Conservation (phyloP, 2,113 vertebrate genomes). For the Acrocephalus arundinaceus region DNA sequence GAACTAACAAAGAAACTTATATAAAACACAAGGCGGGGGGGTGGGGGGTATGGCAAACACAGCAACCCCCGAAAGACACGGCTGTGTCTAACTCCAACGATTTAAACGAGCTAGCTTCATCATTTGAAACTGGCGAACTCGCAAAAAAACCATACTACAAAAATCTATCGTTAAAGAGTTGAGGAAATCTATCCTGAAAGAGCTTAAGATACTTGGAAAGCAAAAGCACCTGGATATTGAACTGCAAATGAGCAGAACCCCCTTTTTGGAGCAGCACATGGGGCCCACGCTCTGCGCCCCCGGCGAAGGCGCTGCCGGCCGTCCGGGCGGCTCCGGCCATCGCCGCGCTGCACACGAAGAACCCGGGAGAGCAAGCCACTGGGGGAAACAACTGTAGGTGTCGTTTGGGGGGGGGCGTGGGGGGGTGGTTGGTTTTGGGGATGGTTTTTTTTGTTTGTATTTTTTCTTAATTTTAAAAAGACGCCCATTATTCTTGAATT, state of each 20-base stretch:
- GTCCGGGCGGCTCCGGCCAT: not conserved
- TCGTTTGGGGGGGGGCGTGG: not conserved
- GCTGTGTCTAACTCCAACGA: not conserved
- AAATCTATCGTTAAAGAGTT: not conserved
- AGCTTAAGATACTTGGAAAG: not conserved
- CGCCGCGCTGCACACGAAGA: not conserved
- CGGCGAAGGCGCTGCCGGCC: not conserved
- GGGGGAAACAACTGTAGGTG: not conserved
- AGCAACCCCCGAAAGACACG: not conserved
- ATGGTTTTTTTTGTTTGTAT: too few relatives aligned
- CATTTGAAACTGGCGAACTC: not conserved
- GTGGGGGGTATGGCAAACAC: not conserved
- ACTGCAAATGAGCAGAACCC: not conserved
- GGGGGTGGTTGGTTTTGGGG: rapidly evolving
- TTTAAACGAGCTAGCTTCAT: not conserved
- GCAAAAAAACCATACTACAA: not conserved
- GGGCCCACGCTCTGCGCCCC: not conserved
- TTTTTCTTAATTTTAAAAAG: not conserved
- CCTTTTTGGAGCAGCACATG: rapidly evolving
- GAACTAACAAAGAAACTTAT: not conserved
- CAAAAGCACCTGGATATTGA: not conserved
- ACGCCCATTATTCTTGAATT: not conserved
- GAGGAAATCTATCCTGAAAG: not conserved
- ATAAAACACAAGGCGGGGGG: rapidly evolving
- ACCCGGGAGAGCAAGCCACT: too few relatives aligned